phyloP scores from a whole-genome alignment of 1,140 invertebrate species.

The Lordiphosa collinella region DNA sequence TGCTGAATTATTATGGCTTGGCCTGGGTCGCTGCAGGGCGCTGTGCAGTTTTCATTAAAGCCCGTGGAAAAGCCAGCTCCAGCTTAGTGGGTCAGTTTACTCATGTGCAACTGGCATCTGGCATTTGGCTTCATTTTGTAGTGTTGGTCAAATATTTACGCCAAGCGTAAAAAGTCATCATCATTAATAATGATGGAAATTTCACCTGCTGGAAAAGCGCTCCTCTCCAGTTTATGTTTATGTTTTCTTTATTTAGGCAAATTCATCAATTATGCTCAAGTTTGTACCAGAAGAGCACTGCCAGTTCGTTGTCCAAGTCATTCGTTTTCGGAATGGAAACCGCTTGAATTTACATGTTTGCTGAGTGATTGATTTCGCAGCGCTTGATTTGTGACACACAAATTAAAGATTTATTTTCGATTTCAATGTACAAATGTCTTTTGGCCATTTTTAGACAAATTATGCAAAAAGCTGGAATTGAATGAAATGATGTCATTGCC shows the following conservation, averaged over 20 bases:
- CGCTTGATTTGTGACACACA: constrained; percentile 44
- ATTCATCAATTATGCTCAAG: constrained; percentile 64
- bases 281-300: constrained; percentile 6
- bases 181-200: constrained; percentile 72
- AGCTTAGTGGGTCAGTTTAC: constrained; percentile 67
- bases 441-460: constrained; percentile 70
- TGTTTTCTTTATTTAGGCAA: constrained; percentile 67
- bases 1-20: constrained; percentile 57
- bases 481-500: constrained; percentile 55
- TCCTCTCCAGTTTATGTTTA: constrained; percentile 16
- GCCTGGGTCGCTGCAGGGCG: constrained; percentile 47
- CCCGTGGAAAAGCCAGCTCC: constrained; percentile 30
- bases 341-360: too few species aligned
- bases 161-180: constrained; percentile 62
- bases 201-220: constrained; percentile 69
- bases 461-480: constrained; percentile 47
- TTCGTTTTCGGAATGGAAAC: constrained; percentile 31
- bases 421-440: constrained; percentile 48
- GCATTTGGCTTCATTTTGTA: constrained; percentile 44
- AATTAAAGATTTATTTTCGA: constrained; percentile 56
- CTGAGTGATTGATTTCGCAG: constrained; percentile 63
- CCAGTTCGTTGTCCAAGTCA: constrained; percentile 50
- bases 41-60: constrained; percentile 51
- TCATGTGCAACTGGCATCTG: constrained; percentile 31
- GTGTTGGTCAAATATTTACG: constrained; percentile 72